These are phyloP conservation scores for Psittacula cyanocephala DNA, from an alignment of 2,113 vertebrate species.

Conservation along the genomic window DNA sequence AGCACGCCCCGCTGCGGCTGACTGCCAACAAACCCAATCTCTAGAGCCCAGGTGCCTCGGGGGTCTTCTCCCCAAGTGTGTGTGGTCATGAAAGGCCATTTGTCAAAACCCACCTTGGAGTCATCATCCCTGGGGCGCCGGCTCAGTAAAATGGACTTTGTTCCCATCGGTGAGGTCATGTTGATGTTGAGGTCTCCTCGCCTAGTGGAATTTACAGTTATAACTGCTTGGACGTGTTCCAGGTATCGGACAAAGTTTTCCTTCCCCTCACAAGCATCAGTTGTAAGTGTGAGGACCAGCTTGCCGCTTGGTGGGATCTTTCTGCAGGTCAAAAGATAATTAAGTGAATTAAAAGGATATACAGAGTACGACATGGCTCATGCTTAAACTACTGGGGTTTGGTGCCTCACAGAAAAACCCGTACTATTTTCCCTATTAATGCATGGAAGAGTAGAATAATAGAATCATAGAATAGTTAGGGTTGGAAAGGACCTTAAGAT, in stretches of 20 bases:
- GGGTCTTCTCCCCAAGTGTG: conserved; percentile 99
- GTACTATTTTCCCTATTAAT: neutral
- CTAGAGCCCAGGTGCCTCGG: conserved; percentile 92
- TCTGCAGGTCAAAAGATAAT: conserved; percentile 69
- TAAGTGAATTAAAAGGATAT: neutral
- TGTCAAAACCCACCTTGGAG: conserved; percentile 97
- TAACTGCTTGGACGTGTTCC: conserved; percentile 94
- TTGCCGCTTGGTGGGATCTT: conserved; percentile 89
- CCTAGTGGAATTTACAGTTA: conserved; percentile 91
- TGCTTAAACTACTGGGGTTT: neutral
- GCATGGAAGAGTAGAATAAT: neutral
- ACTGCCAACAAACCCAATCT: conserved; percentile 87
- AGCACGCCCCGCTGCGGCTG: conserved; percentile 87
- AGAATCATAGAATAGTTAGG: no score
- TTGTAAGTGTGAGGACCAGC: conserved; percentile 85
- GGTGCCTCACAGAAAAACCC: neutral
- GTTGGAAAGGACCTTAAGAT: no score
- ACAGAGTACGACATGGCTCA: accelerated
- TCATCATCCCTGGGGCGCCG: conserved; percentile 93
- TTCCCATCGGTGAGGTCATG: conserved; percentile 98
- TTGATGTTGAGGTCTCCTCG: conserved; percentile 96
- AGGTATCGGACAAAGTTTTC: conserved; percentile 98
- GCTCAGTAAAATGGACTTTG: conserved; percentile 96
- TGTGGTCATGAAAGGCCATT: conserved; percentile 99
- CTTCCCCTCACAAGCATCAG: conserved; percentile 91